phyloP scores from a whole-genome alignment of 2,888 invertebrate species.

The Buathra laborator region DNA sequence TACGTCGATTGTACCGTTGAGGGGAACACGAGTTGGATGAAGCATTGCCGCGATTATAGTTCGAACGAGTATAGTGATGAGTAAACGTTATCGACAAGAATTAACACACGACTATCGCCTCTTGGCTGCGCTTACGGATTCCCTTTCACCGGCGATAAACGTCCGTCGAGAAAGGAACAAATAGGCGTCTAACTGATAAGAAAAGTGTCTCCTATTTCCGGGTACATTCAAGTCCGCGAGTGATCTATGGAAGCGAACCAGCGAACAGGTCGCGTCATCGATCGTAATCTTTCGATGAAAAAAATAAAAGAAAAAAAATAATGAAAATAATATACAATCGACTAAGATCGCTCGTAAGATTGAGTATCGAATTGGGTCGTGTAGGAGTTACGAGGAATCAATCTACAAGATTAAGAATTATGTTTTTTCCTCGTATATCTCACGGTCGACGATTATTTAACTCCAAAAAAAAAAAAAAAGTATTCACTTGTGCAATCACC shows the following conservation, averaged over 20 bases:
- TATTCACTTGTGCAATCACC: background rate
- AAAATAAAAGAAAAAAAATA: background rate
- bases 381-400: constrained; percentile 37
- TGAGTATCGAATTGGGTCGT: constrained; percentile 65
- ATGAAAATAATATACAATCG: no score
- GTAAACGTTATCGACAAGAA: background rate
- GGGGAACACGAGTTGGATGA: background rate
- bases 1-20: background rate
- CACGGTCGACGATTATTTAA: background rate
- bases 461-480: background rate
- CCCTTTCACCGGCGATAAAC: background rate
- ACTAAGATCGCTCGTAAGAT: constrained; percentile 39
- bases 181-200: constrained; percentile 15
- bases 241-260: background rate
- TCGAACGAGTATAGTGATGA: background rate
- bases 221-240: background rate
- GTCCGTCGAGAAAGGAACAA: constrained; percentile 1
- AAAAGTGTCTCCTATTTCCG: constrained; percentile 13
- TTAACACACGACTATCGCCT: background rate
- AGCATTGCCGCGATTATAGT: background rate
- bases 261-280: constrained; percentile 36
- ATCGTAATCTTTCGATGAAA: constrained; percentile 25
- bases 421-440: constrained; percentile 9
- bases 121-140: background rate
- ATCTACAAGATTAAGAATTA: constrained; percentile 40